A percentile compares a stretch with the other conserved stretches of the same genome.
These are phyloP conservation scores for Chironomus striatipennis DNA, from an alignment of 1,140 invertebrate genomes.

Conservation along the genomic window DNA sequence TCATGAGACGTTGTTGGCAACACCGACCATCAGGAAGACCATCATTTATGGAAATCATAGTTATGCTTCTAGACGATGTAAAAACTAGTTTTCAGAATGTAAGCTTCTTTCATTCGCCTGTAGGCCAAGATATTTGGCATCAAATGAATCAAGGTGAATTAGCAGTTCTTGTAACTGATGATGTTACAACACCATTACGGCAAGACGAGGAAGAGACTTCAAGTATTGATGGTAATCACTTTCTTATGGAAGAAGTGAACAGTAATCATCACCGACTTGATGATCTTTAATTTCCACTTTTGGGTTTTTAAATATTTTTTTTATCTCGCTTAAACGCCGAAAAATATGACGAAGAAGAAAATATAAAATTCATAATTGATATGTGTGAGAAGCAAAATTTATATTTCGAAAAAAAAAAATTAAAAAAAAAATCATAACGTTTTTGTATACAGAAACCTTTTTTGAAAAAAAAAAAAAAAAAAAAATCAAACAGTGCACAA, in stretches of 20 bases:
- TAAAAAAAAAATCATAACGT: too few species aligned
- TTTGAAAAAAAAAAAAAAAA: background rate
- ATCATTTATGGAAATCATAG: slow-evolving; percentile 72
- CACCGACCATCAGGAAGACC: slow-evolving; percentile 66
- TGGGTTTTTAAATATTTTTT: too few species aligned
- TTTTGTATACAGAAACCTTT: too few species aligned
- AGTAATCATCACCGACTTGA: background rate
- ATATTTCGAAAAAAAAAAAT: too few species aligned
- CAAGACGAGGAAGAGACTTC: slow-evolving; percentile 33
- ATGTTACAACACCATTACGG: slow-evolving; percentile 36
- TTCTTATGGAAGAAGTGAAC: background rate
- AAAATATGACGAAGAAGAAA: too few species aligned
- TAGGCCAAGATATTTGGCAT: slow-evolving; percentile 47
- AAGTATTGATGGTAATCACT: slow-evolving; percentile 30
- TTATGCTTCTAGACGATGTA: slow-evolving; percentile 50
- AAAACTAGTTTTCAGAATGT: slow-evolving; percentile 54
- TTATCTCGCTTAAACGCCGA: too few species aligned
- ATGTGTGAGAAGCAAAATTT: too few species aligned
- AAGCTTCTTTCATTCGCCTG: slow-evolving; percentile 70
- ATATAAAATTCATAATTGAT: too few species aligned
- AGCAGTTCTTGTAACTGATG: slow-evolving; percentile 31
- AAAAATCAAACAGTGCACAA: background rate
- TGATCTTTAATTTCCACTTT: background rate
- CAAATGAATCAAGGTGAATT: slow-evolving; percentile 32
- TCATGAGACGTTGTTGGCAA: slow-evolving; percentile 88